Base-by-base conservation (phyloP, 2,797 vertebrate species). In the Discoglossus pictus region DNA sequence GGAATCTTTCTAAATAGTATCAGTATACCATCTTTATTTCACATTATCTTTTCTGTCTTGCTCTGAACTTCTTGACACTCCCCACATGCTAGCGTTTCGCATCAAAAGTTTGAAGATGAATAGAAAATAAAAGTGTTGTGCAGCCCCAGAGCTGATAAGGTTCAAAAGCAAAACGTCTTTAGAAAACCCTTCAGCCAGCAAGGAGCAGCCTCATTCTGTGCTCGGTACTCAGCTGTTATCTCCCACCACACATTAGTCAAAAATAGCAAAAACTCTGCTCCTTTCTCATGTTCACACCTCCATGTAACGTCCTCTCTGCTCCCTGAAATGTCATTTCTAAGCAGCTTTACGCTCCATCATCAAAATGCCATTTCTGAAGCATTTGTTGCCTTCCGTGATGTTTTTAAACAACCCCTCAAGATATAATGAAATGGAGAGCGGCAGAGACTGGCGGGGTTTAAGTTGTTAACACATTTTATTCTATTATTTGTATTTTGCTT, bases 61-160 rank as follows among this genome's bases (percentile, higher is more conserved):
- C n/a, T n/a, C n/a, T n/a, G n/a, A n/a, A 75, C 73, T 54, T 65
- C 78, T 75, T 61, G 42, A 78, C 76, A 83, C 83, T 81, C 82
- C 73, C 73, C 58, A 75, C 79, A 82, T 73, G 75, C 79, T 74
- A 75, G 54, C 76, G 79, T 79, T 81, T 81, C 79, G 74, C 79
- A 82, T 84, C 74, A 83, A 81, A 82, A 80, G 73, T 81, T 76
- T 65, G 78, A 58, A 72, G 52, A 63, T 71, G 65, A 7, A 78
- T n/a, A 75, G 10, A 79, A 69, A 63, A 34, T 7, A 20, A 52
- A 59, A 54, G 46, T 74, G 51, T 65, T 74, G 75, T 73, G 71
- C 76, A 69, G 76, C 79, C 78, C 78, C 78, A 78, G 16, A 12
- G 76, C 80, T 81, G 82, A 83, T 80, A 84, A 83, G 76, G 78